These are phyloP conservation scores for Sebastes kiyomatsui DNA, from an alignment of 2,797 vertebrate genomes.

Conservation along the genomic window DNA sequence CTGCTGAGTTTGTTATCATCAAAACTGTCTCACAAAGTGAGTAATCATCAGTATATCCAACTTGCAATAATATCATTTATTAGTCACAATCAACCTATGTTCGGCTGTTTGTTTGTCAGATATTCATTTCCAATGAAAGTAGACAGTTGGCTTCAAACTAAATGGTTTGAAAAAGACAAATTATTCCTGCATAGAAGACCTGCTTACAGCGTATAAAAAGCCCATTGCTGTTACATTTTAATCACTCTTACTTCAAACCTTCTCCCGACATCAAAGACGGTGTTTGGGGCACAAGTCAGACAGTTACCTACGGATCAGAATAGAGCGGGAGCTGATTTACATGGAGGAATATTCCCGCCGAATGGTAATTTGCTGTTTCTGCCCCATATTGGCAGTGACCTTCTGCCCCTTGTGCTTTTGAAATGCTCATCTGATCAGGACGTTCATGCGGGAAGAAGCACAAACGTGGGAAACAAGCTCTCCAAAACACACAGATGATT, in stretches of 20 bases:
- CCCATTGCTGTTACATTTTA: constrained; percentile 47
- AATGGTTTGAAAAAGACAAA: constrained; percentile 15
- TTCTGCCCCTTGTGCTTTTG: constrained; percentile 46
- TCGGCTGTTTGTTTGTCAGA: constrained; percentile 21
- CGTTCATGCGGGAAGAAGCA: constrained; percentile 31
- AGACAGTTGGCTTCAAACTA: constrained; percentile 8
- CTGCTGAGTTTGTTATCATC: constrained; percentile 16
- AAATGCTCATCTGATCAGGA: constrained; percentile 57
- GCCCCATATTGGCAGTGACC: constrained; percentile 32
- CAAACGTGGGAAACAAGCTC: constrained; percentile 25
- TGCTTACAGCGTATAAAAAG: constrained; percentile 2
- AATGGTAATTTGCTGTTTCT: constrained; percentile 60
- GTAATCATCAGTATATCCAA: constrained; percentile 24
- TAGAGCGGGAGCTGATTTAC: constrained; percentile 47
- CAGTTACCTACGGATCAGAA: constrained; percentile 49
- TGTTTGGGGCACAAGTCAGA: constrained; percentile 52
- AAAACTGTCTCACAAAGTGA: constrained; percentile 13
- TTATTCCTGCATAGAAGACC: constrained; percentile 20
- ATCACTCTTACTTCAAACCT: constrained; percentile 53
- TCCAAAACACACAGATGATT: constrained; percentile 41
- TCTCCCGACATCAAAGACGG: constrained; percentile 65
- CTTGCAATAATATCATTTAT: constrained; percentile 28
- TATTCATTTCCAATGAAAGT: constrained; percentile 34
- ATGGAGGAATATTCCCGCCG: constrained; percentile 50
- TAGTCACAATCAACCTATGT: constrained; percentile 15